Conservation (phyloP, 2,113 vertebrate genomes). For the Morone chrysops region DNA sequence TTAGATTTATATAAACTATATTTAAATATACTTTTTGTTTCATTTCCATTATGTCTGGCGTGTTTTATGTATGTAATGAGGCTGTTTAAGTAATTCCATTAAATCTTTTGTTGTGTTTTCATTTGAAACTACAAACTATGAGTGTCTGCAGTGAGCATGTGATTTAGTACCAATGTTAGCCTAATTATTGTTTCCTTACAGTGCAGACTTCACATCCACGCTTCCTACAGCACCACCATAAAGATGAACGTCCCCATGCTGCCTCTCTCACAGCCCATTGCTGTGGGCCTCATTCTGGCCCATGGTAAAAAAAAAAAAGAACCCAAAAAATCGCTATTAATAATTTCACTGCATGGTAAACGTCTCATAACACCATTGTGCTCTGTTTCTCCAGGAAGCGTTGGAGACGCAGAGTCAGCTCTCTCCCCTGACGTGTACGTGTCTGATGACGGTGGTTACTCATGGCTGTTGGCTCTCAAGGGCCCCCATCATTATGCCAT, state of each 20-base stretch:
- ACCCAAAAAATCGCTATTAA: background rate
- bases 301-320: slow-evolving; percentile 85
- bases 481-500: slow-evolving; percentile 95
- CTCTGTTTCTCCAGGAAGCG: slow-evolving; percentile 84
- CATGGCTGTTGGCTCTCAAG: slow-evolving; percentile 88
- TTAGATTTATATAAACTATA: too few relatives aligned
- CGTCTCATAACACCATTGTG: background rate
- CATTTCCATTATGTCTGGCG: background rate
- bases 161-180: background rate
- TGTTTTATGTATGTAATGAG: background rate
- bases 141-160: background rate
- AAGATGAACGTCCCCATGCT: slow-evolving; percentile 93
- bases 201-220: slow-evolving; percentile 96
- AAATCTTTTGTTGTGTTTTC: background rate
- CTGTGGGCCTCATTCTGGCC: slow-evolving; percentile 92
- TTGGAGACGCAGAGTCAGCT: slow-evolving; percentile 90
- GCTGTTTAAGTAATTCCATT: background rate
- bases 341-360: background rate
- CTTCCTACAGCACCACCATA: slow-evolving; percentile 92
- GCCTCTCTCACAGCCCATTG: slow-evolving; percentile 91
- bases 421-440: slow-evolving; percentile 92
- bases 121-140: too few relatives aligned
- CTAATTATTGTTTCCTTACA: slow-evolving; percentile 73
- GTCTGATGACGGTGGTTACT: slow-evolving; percentile 95
- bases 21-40: background rate